Conservation (phyloP, 2,888 invertebrate species). For the Hydriomena furcata region DNA sequence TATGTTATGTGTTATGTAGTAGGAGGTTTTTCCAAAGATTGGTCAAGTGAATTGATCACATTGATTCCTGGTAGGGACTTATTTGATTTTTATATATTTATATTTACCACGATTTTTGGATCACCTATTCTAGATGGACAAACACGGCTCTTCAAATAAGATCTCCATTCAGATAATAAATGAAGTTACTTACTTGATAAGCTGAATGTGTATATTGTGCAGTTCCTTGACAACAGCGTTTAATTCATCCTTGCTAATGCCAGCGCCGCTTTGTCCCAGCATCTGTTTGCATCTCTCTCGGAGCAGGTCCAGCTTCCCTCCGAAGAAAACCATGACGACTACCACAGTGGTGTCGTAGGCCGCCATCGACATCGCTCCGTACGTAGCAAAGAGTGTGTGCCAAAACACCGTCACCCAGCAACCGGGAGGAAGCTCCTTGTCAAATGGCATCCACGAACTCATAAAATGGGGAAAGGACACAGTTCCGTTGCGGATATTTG, state of each 20-base stretch:
- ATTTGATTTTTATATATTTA: no score
- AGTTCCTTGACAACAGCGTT: constrained; percentile 47
- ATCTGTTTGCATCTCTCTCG: constrained; percentile 61
- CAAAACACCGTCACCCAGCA: constrained; percentile 62
- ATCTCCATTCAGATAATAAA: no score
- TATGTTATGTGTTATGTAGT: no score
- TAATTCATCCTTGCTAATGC: constrained; percentile 44
- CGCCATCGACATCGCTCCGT: constrained; percentile 59
- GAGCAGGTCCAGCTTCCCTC: constrained; percentile 65
- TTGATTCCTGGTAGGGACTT: no score
- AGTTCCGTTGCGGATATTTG: constrained; percentile 55
- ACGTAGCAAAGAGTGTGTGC: constrained; percentile 55
- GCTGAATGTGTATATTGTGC: constrained; percentile 53
- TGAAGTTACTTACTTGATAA: constrained; percentile 60
- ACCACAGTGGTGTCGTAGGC: constrained; percentile 61
- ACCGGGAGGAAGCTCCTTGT: constrained; percentile 63
- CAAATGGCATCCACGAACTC: constrained; percentile 72
- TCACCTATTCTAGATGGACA: no score
- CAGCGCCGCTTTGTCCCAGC: constrained; percentile 39
- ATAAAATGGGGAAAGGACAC: constrained; percentile 68
- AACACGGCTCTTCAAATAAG: no score
- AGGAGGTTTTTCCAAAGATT: no score
- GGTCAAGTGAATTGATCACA: no score
- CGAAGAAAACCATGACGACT: constrained; percentile 67
- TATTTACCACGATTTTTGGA: no score